Base-by-base conservation (phyloP, 1,140 invertebrate genomes). In the Mercenaria mercenaria region DNA sequence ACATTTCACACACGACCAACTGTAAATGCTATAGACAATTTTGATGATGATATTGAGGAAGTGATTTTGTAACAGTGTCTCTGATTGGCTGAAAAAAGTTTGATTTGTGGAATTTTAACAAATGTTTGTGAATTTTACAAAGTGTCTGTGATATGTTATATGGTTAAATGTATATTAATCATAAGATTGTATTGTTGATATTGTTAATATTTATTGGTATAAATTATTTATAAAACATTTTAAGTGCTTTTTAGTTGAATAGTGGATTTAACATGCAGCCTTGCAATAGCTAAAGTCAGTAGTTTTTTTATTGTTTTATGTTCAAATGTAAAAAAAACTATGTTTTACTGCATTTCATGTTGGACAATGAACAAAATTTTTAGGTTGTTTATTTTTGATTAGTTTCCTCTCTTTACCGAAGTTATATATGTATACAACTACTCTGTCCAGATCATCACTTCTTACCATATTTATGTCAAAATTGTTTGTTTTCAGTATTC, bases 1-100 rank as follows among this genome's bases (percentile, higher is more conserved):
- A 88, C 92, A n/a, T 91, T 93, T 64, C 84, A 88, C 69, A 52
- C 90, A 23, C 91, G 91, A 77, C 92, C 93, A 13, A 88, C 91
- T 0, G 91, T 94, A 26, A 92, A 85, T 61, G 92, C 93, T 20
- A 83, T 93, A 0, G 92, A 93, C 61, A 81, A 87, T 64, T 89
- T 93, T 74, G 93, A 93, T 32, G 93, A 94, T 91, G 93, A 93
- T 64, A 92, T 94, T 69, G 93, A 94, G 74, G 93, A 94, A 91
- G 93, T 94, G 32, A 92, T 93, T 76, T 91, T 94, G 61, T 94
- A 77, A 91, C 47, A 41, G 67, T 72, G 26, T 52, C 47, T 76
- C 47, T 37, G 43, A 50, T 50, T 76, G 39, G 67, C 39, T 76
- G 72, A 47, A n/a, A 26, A 72, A 39, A 39, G 34, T 72, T n/a